Evolutionary conservation across 2,113 vertebrate species (phyloP), one percentile per base, ranked within the genome.

Genomic region (Hydrochoerus hydrochaeris): DNA sequence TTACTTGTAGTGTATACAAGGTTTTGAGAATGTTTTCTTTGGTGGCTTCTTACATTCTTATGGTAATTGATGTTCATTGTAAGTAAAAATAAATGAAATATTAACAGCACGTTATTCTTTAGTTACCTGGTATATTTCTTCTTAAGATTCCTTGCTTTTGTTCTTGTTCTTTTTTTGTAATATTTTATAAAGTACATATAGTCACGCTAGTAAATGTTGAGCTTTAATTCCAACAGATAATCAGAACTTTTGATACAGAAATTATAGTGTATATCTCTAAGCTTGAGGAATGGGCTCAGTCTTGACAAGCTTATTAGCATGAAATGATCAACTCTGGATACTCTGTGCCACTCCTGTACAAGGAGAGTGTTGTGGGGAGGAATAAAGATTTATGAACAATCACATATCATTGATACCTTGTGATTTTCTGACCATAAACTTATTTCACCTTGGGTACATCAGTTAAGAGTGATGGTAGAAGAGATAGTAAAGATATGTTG

Each of bases 401-500:
- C 49, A 60, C n/a, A 2, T 57, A 38, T 19, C 57, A 26, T 16
- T 32, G 7, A 6, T 90, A 80, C 19, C 41, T 82, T 54, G 41
- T 62, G 17, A 16, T 41, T 91, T 46, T 92, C 26, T 82, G 58
- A 88, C 38, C 85, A 62, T n/a, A 57, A 90, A 44, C 12, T 11
- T 46, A 38, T 35, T 3, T 81, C n/a, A 32, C 35, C n/a, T 35
- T 11, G 5, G 4, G 14, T 65, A 35, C 20, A 58, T 89, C 44
- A 85, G 49, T 93, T 63, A 93, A 46, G 75, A 85, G 35, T 67
- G 41, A 92, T 82, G 54, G 73, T 60, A 94, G 22, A 94, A 44
- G 20, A 82, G 44, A 54, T 35, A 30, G 20, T n/a, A 81, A 86
- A 87, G 32, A 57, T 81, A 60, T 4, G 46, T 49, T 11, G 41